Evolutionary conservation across 1,140 invertebrate genomes (phyloP).

Genomic region (Mya arenaria): DNA sequence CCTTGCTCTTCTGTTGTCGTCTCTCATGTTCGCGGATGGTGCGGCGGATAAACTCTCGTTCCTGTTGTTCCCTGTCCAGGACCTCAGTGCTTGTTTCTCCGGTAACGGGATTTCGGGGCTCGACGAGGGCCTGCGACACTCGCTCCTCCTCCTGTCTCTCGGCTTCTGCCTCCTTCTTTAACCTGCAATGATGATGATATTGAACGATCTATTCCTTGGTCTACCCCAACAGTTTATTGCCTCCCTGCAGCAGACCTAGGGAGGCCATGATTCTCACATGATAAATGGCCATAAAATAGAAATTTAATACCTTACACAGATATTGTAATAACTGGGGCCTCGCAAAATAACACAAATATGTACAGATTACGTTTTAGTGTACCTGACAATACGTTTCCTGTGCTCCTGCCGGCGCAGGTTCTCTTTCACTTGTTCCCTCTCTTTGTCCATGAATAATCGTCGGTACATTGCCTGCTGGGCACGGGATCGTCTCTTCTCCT

Average conservation of each 20-base stretch:
- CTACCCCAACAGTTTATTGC: too few species aligned
- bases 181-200: constrained; percentile 54
- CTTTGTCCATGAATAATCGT: constrained; percentile 79
- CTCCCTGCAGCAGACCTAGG: too few species aligned
- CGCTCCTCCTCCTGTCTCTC: constrained; percentile 70
- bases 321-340: too few species aligned
- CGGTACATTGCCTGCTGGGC: constrained; percentile 74
- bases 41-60: constrained; percentile 63
- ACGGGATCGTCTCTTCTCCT: constrained; percentile 65
- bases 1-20: constrained; percentile 60
- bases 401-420: constrained; percentile 74
- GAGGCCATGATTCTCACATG: too few species aligned
- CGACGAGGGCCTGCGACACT: constrained; percentile 64
- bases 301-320: too few species aligned
- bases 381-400: constrained; percentile 73
- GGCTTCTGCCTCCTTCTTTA: constrained; percentile 77
- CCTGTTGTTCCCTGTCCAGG: constrained; percentile 67
- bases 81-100: constrained; percentile 71
- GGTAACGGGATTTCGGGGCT: constrained; percentile 71
- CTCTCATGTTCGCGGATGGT: constrained; percentile 64
- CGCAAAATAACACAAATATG: too few species aligned
- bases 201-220: too few species aligned
- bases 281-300: too few species aligned
- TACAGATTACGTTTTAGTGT: too few species aligned
- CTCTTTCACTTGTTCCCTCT: constrained; percentile 79